Conservation (phyloP, 1,140 invertebrate genomes). For the Musca domestica region DNA sequence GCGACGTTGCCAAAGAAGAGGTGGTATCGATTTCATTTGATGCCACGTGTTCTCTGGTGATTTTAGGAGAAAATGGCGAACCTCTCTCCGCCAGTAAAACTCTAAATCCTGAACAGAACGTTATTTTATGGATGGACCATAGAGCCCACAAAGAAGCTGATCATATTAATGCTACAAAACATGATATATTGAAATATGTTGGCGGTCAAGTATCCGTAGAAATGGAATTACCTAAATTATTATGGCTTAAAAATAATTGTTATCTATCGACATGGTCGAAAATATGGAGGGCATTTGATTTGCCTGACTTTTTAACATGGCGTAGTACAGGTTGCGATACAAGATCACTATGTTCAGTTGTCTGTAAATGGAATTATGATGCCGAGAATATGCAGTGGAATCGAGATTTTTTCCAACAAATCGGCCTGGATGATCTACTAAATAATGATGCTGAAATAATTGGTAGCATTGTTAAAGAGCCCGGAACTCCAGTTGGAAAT, state of each 20-base stretch:
- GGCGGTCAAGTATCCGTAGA: constrained; percentile 91
- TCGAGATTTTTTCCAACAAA: constrained; percentile 67
- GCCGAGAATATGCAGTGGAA: constrained; percentile 69
- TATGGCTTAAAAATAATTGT: constrained; percentile 89
- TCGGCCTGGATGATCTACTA: constrained; percentile 75
- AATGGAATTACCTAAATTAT: constrained; percentile 94
- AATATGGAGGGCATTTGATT: constrained; percentile 79
- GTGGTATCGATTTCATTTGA: constrained; percentile 91
- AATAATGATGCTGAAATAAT: constrained; percentile 72
- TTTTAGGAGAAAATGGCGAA: constrained; percentile 67
- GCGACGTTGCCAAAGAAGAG: constrained; percentile 57
- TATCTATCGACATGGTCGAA: constrained; percentile 65
- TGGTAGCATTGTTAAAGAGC: constrained; percentile 68
- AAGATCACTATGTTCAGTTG: constrained; percentile 85
- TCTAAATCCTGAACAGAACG: constrained; percentile 72
- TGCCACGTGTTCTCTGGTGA: constrained; percentile 92
- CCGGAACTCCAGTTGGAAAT: constrained; percentile 69
- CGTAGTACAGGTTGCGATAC: constrained; percentile 76
- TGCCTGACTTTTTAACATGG: constrained; percentile 94
- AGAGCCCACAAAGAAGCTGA: constrained; percentile 79
- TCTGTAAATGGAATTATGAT: constrained; percentile 94
- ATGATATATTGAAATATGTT: constrained; percentile 79
- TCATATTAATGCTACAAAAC: constrained; percentile 74
- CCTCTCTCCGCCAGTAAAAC: constrained; percentile 75
- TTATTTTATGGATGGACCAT: constrained; percentile 98